A percentile compares a stretch with the other conserved stretches of the same genome.
phyloP scores from a whole-genome alignment of 2,113 vertebrate species.

The Atrichornis clamosus region DNA sequence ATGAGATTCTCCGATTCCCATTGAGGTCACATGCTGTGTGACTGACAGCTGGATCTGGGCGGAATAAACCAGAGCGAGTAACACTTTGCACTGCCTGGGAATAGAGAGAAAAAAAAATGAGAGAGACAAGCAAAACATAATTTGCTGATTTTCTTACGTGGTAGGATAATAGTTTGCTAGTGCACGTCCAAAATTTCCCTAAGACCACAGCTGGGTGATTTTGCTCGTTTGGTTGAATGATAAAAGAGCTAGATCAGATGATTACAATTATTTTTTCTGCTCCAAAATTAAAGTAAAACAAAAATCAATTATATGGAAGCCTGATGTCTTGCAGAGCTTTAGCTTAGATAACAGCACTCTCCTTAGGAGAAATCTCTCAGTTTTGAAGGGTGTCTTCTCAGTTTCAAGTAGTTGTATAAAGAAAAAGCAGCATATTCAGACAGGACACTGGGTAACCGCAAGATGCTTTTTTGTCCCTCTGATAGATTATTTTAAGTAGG shows the following conservation, averaged over 20 bases:
- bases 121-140: not conserved
- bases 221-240: not conserved
- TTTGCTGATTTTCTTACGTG: not conserved
- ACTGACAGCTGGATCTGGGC: conserved; percentile 20
- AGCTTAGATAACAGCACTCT: not conserved
- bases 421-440: not conserved
- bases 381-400: not conserved
- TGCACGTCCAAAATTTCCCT: not conserved
- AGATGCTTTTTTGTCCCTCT: not conserved
- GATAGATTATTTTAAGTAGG: conserved; percentile 6
- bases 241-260: not conserved
- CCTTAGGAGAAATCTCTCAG: not conserved
- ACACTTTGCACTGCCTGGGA: not conserved
- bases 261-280: not conserved
- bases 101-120: not conserved
- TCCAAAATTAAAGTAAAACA: not conserved
- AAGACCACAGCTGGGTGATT: not conserved
- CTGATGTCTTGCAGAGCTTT: not conserved
- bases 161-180: not conserved
- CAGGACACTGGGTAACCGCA: not conserved
- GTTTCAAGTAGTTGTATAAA: not conserved
- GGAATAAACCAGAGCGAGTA: not conserved
- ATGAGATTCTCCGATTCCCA: conserved; percentile 25
- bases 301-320: not conserved
- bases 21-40: conserved; percentile 27